These are phyloP conservation scores for Scomber scombrus DNA, from an alignment of 2,113 vertebrate genomes.

Conservation along the genomic window DNA sequence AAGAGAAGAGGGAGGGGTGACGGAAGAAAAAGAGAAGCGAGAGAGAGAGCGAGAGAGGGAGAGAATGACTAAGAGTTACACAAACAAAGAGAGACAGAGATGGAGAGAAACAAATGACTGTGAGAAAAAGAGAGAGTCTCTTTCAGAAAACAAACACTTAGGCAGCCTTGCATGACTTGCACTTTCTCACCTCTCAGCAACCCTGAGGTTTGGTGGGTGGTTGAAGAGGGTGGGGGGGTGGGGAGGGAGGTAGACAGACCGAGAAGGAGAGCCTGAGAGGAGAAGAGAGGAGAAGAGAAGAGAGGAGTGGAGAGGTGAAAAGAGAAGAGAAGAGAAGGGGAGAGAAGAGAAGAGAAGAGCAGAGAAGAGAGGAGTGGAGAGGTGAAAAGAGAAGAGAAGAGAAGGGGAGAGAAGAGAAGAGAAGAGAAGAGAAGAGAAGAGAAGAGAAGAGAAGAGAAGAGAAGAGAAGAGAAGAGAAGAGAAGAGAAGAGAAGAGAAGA, in stretches of 20 bases:
- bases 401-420: slow-evolving; percentile 13
- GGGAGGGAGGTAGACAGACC: background rate
- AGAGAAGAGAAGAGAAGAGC: slow-evolving; percentile 8
- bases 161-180: slow-evolving; percentile 81
- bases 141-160: slow-evolving; percentile 68
- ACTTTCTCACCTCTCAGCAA: slow-evolving; percentile 76
- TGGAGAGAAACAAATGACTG: slow-evolving; percentile 56
- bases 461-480: slow-evolving; percentile 9
- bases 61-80: slow-evolving; percentile 45
- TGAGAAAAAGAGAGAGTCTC: slow-evolving; percentile 50
- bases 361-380: background rate
- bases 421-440: slow-evolving; percentile 9
- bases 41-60: slow-evolving; percentile 8
- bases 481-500: slow-evolving; percentile 10
- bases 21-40: slow-evolving; percentile 31
- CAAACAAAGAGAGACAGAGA: slow-evolving; percentile 51
- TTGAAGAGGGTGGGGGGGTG: background rate
- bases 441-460: slow-evolving; percentile 6
- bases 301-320: slow-evolving; percentile 9
- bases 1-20: slow-evolving; percentile 30
- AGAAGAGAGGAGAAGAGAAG: slow-evolving; percentile 26
- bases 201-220: slow-evolving; percentile 39
- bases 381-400: slow-evolving; percentile 5
- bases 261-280: slow-evolving; percentile 20
- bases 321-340: slow-evolving; percentile 29